Conservation (phyloP, 2,113 vertebrate species). For the Ailuropoda melanoleuca region DNA sequence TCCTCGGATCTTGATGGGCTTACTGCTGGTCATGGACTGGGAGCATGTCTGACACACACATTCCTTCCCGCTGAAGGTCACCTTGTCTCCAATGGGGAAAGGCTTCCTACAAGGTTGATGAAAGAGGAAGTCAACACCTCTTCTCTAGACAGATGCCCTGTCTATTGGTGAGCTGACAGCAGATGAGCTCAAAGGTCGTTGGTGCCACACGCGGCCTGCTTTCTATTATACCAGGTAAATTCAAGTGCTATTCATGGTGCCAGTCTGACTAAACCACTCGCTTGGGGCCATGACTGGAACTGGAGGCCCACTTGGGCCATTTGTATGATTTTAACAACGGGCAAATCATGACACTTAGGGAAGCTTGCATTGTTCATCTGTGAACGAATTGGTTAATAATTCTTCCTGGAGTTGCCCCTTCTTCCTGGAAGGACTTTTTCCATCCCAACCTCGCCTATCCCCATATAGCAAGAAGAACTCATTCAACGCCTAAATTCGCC, state of each 20-base stretch:
- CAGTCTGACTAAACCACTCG: background rate
- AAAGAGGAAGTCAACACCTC: slow-evolving; percentile 21
- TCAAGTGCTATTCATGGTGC: background rate
- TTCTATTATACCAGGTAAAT: background rate
- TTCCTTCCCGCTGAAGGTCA: slow-evolving; percentile 98
- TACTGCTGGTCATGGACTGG: slow-evolving; percentile 91
- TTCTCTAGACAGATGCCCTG: background rate
- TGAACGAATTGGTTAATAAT: background rate
- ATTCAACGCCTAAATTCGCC: background rate
- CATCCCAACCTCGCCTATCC: background rate
- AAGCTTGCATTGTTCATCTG: background rate
- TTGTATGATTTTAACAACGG: background rate
- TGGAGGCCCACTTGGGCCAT: background rate
- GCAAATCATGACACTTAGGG: background rate
- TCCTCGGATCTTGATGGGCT: slow-evolving; percentile 98
- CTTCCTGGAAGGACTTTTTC: background rate
- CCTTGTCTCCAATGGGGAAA: slow-evolving; percentile 98
- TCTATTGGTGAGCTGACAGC: background rate
- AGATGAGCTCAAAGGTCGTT: background rate
- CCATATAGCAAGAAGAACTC: background rate
- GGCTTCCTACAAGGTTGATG: slow-evolving; percentile 89
- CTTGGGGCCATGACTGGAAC: background rate
- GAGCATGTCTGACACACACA: slow-evolving; percentile 98
- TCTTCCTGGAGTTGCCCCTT: background rate
- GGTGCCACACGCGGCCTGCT: background rate